Evolutionary conservation across 1,140 invertebrate genomes (phyloP).

Genomic region (Pentalonia nigronervosa): DNA sequence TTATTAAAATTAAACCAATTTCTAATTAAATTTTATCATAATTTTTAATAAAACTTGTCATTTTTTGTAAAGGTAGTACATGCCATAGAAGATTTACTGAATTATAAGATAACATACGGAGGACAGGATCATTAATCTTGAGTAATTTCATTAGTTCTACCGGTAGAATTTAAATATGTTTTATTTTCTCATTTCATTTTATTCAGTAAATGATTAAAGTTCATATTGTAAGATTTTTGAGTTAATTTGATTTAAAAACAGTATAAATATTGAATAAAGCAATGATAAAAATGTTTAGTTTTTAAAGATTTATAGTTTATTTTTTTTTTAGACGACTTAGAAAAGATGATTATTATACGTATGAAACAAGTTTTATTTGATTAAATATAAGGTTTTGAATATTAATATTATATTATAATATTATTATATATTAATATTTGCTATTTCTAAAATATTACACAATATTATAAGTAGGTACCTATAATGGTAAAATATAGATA

Average conservation of each 20-base stretch:
- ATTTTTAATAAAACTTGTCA: background rate
- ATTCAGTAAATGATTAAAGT: background rate
- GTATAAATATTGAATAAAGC: background rate
- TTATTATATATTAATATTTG: too few relatives aligned
- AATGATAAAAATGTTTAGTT: background rate
- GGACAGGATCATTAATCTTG: conserved; percentile 16
- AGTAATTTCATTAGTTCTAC: background rate
- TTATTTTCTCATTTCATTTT: conserved; percentile 3
- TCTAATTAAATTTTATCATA: background rate
- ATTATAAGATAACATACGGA: background rate
- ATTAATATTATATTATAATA: too few relatives aligned
- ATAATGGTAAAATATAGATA: background rate
- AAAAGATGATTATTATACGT: background rate
- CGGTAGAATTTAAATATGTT: background rate
- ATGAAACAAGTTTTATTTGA: background rate
- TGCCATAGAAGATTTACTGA: background rate
- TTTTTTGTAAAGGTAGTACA: background rate
- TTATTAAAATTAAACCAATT: background rate
- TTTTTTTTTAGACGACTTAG: background rate
- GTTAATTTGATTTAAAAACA: background rate
- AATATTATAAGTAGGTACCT: too few relatives aligned
- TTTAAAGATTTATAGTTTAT: background rate
- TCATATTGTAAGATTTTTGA: background rate
- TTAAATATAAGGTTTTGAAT: background rate
- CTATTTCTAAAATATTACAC: background rate